Conservation (phyloP, 2,113 vertebrate species). For the Campylomormyrus numenius region DNA sequence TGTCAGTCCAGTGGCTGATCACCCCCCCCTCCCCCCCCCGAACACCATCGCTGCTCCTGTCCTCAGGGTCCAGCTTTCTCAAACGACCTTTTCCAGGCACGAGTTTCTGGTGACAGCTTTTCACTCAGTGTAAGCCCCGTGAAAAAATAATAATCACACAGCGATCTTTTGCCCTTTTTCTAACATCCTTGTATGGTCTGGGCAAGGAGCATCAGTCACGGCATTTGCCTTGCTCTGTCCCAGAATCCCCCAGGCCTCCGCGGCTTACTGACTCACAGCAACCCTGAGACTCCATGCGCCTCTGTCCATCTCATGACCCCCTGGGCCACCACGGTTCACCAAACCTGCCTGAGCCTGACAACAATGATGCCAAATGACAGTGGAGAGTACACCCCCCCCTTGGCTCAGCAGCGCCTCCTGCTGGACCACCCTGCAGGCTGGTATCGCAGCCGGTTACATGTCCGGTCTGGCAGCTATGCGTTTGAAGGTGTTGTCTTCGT, state of each 20-base stretch:
- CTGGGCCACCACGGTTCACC: not conserved
- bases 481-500: not conserved
- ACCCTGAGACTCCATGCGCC: not conserved
- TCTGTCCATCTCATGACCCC: not conserved
- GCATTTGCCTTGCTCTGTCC: not conserved
- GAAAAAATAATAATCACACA: slow-evolving; percentile 1
- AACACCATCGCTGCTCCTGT: not conserved
- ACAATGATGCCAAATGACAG: not conserved
- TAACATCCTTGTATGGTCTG: not conserved
- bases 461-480: not conserved
- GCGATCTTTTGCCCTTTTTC: not conserved
- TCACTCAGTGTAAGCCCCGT: not conserved
- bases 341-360: not conserved
- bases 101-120: not conserved
- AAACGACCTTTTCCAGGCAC: not conserved
- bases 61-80: not conserved
- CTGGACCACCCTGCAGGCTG: not conserved
- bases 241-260: not conserved
- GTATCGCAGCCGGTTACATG: not conserved
- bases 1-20: not conserved
- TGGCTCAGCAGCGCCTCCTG: not conserved
- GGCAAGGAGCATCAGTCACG: not conserved
- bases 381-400: not conserved
- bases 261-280: not conserved
- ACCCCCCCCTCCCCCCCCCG: not conserved